Evolutionary conservation across 2,888 invertebrate genomes (phyloP), one percentile per base, ranked within the genome.

Genomic region (Brachypterus glaber): DNA sequence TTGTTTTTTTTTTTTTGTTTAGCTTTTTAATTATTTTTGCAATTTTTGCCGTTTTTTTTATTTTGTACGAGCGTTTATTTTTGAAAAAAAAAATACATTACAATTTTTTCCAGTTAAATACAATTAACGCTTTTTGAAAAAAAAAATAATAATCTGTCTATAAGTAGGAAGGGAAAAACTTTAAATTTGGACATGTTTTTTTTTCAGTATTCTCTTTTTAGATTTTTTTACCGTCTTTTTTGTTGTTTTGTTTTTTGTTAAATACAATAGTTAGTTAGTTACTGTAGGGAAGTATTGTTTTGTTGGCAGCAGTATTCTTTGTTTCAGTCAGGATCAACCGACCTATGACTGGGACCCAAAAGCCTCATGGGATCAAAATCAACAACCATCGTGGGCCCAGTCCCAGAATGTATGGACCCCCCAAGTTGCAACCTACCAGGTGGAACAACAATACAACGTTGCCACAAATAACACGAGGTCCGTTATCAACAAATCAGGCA

Each of bases 381-480:
- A 21, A 9, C 51, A 53, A 41, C 58, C 66, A 47, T 60, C 68
- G 53, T 51, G 64, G 63, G 52, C 59, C 52, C 48, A 55, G 50
- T 48, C 52, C 35, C 36, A 40, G 16, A 45, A 44, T 30, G 32
- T n/a, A 11, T 25, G 17, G 13, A 25, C 41, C 25, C 14, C 25
- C 4, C 51, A 44, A 31, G 42, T 39, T 2, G 58, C 54, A 33
- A 62, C 57, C 40, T 63, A 59, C 43, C 65, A 65, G 53, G 55
- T 64, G 14, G 65, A 66, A 43, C 65, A 64, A 44, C 64, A 63
- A 35, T 64, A 63, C 49, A 63, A 63, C 43, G 53, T 62, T 11
- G 53, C 57, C 45, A 62, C 61, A 7, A 64, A 66, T 46, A 63
- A 64, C 45, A 64, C 66, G 4, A 53, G 57, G 49, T 63, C 63